Percentiles rank a stretch among this genome's conserved stretches.
These are phyloP conservation scores for Urocitellus parryii DNA, from an alignment of 2,113 vertebrate genomes.

Conservation along the genomic window DNA sequence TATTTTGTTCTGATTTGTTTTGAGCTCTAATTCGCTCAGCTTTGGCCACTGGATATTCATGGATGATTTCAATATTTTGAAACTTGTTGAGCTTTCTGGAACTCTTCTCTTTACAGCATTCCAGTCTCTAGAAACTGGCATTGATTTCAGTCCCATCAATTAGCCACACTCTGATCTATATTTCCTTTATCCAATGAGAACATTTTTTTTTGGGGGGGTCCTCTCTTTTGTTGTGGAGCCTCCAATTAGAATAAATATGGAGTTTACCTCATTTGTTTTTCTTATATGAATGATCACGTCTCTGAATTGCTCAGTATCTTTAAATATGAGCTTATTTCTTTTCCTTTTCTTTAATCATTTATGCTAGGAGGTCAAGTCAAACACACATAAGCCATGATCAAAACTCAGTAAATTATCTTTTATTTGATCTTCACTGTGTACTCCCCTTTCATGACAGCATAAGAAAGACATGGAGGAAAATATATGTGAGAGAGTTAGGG, in stretches of 20 bases:
- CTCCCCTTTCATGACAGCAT: background rate
- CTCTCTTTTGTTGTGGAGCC: accelerated
- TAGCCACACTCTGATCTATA: background rate
- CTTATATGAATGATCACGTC: background rate
- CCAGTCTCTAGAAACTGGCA: background rate
- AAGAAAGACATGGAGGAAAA: constrained; percentile 6
- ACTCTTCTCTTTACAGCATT: background rate
- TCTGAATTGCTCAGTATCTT: background rate
- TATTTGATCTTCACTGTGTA: background rate
- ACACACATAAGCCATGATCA: background rate
- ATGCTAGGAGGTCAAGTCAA: background rate
- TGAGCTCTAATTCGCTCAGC: background rate
- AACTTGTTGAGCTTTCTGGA: background rate
- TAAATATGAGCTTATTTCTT: background rate
- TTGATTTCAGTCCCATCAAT: background rate
- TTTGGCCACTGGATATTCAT: background rate
- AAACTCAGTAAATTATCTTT: background rate
- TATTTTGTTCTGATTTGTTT: background rate
- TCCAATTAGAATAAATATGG: background rate
- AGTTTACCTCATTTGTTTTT: background rate
- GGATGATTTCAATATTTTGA: background rate
- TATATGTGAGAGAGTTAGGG: background rate
- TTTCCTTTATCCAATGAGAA: background rate
- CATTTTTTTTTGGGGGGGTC: background rate
- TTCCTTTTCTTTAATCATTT: background rate